phyloP scores from a whole-genome alignment of 1,140 invertebrate genomes.

The Radopholus similis region DNA sequence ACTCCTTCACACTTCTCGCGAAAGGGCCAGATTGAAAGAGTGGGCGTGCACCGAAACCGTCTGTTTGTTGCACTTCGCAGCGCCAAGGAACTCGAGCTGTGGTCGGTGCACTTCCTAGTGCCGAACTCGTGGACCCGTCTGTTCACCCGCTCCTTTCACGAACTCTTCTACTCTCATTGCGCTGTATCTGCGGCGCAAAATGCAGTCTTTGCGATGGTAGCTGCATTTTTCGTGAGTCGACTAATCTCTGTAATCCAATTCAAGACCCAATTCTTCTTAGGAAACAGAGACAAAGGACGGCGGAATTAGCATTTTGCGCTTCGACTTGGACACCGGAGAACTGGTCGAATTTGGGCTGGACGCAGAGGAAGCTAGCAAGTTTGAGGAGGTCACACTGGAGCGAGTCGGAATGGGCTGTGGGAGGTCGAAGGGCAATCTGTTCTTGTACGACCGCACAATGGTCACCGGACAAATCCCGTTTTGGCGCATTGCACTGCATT shows the following conservation, averaged over 20 bases:
- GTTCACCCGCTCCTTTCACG: conserved; percentile 9
- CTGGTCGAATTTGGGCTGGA: neutral
- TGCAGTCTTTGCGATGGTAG: conserved; percentile 9
- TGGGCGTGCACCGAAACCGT: conserved; percentile 17
- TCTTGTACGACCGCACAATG: conserved; percentile 27
- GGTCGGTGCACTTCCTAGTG: conserved; percentile 19
- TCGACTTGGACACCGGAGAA: neutral
- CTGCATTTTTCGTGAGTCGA: conserved; percentile 12
- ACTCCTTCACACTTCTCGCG: conserved; percentile 17
- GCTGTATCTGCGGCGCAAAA: conserved; percentile 10
- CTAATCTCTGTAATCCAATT: neutral
- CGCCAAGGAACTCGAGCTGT: conserved; percentile 12
- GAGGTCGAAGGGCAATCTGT: neutral
- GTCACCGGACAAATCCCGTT: conserved; percentile 25
- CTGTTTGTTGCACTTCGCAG: conserved; percentile 19
- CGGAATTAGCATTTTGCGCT: conserved; percentile 10
- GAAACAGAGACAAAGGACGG: neutral
- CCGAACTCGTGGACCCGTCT: conserved; percentile 21
- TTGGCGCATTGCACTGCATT: conserved; percentile 16
- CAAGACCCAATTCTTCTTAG: neutral
- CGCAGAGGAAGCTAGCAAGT: neutral
- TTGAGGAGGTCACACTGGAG: conserved; percentile 14
- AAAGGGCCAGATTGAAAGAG: conserved; percentile 10
- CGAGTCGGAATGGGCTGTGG: conserved; percentile 11
- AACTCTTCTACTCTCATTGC: conserved; percentile 25